A percentile compares a stretch with the other conserved stretches of the same genome.
These are phyloP conservation scores for Lacerta viridis DNA, from an alignment of 2,797 vertebrate genomes.

Conservation along the genomic window DNA sequence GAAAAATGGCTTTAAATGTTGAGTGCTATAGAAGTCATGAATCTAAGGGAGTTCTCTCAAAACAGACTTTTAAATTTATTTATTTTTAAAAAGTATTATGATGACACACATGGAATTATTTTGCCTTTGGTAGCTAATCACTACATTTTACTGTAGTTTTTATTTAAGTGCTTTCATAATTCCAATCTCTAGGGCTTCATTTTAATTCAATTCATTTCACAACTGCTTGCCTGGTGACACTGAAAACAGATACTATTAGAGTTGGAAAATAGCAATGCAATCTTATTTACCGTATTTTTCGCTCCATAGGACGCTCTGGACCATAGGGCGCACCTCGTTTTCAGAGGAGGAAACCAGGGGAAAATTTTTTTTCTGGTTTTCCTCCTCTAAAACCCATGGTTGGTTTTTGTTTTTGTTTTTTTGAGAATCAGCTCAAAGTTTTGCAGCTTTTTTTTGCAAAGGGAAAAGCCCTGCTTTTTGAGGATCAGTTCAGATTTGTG, in stretches of 20 bases:
- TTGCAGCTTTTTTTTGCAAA: too few species aligned
- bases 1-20: background rate
- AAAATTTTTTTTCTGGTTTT: too few species aligned
- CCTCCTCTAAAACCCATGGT: too few species aligned
- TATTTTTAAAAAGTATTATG: background rate
- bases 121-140: conserved; percentile 3
- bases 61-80: background rate
- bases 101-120: background rate
- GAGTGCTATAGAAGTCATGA: background rate
- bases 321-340: too few species aligned
- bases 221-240: conserved; percentile 6
- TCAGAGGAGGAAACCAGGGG: too few species aligned
- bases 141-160: conserved; percentile 27
- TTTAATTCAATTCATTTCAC: conserved; percentile 8
- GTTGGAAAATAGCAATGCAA: background rate
- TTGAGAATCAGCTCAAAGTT: too few species aligned
- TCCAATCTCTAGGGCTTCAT: conserved; percentile 13
- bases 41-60: conserved; percentile 26
- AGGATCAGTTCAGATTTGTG: too few species aligned
- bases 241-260: conserved; percentile 21
- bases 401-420: too few species aligned
- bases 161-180: conserved; percentile 38
- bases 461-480: too few species aligned
- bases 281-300: too few species aligned
- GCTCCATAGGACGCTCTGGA: too few species aligned